These are phyloP conservation scores for Microplitis manilae DNA, from an alignment of 2,888 invertebrate genomes.

Conservation along the genomic window DNA sequence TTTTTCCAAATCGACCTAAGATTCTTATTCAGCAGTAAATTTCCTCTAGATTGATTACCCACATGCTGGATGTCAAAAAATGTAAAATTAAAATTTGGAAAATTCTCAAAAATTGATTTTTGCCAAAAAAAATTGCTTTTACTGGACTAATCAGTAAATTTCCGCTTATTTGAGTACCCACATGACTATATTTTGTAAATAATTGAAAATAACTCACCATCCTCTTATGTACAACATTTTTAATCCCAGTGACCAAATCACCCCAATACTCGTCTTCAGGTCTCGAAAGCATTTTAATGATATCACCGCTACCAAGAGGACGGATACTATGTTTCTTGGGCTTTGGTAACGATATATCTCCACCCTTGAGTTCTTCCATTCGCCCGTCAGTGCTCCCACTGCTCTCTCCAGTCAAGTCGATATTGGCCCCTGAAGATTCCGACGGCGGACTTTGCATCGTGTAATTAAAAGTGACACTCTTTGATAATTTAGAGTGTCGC, in stretches of 20 bases:
- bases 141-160: no score
- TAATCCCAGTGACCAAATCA: slow-evolving; percentile 84
- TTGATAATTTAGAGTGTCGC: slow-evolving; percentile 88
- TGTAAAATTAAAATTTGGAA: no score
- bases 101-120: no score
- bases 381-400: not conserved
- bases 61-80: no score
- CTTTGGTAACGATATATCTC: slow-evolving; percentile 61
- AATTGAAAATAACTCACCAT: slow-evolving; percentile 65
- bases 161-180: no score
- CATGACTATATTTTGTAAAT: not conserved
- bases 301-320: slow-evolving; percentile 66
- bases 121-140: no score
- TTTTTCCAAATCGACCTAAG: no score
- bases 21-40: no score
- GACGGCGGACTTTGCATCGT: slow-evolving; percentile 86
- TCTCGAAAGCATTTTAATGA: slow-evolving; percentile 62
- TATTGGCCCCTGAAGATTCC: slow-evolving; percentile 59
- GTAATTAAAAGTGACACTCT: slow-evolving; percentile 92
- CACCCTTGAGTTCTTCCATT: slow-evolving; percentile 6
- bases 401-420: not conserved
- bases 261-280: slow-evolving; percentile 85
- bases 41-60: no score
- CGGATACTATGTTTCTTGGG: slow-evolving; percentile 68
- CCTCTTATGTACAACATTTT: slow-evolving; percentile 82